Conservation (phyloP, 2,113 vertebrate species). For the Dromas ardeola region DNA sequence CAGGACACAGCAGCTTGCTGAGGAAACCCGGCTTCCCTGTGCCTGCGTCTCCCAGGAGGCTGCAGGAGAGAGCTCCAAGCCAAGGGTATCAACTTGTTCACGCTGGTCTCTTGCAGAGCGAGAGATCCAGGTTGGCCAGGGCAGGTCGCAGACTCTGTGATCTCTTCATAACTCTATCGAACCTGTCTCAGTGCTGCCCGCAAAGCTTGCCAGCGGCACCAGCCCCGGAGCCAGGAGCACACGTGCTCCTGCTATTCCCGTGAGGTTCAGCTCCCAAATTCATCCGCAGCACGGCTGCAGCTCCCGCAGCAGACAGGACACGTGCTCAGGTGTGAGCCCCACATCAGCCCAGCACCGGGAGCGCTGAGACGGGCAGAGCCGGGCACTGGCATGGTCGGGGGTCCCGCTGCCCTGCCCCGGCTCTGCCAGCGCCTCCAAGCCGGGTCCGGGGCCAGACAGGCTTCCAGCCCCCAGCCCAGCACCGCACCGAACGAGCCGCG, state of each 20-base stretch:
- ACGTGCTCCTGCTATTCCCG: accelerated
- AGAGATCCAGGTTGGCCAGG: background rate
- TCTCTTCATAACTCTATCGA: background rate
- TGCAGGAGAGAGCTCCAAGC: background rate
- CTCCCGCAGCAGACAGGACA: background rate
- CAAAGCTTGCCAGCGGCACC: background rate
- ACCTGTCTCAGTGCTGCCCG: background rate
- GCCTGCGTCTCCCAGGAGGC: background rate
- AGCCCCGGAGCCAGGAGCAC: background rate
- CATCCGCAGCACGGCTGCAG: accelerated
- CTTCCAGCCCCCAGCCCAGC: background rate
- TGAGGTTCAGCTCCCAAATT: accelerated
- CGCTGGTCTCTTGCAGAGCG: accelerated
- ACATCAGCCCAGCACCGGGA: accelerated
- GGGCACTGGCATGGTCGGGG: accelerated
- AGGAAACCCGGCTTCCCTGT: background rate
- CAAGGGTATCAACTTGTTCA: background rate
- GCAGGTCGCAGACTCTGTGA: background rate
- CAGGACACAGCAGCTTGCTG: background rate
- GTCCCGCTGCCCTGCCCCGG: background rate
- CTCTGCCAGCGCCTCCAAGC: background rate
- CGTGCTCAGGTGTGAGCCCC: accelerated
- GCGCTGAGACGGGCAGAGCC: background rate
- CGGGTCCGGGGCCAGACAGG: accelerated
- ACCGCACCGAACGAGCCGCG: accelerated